Conservation (phyloP, 2,113 vertebrate genomes). For the Chionodraco myersi region DNA sequence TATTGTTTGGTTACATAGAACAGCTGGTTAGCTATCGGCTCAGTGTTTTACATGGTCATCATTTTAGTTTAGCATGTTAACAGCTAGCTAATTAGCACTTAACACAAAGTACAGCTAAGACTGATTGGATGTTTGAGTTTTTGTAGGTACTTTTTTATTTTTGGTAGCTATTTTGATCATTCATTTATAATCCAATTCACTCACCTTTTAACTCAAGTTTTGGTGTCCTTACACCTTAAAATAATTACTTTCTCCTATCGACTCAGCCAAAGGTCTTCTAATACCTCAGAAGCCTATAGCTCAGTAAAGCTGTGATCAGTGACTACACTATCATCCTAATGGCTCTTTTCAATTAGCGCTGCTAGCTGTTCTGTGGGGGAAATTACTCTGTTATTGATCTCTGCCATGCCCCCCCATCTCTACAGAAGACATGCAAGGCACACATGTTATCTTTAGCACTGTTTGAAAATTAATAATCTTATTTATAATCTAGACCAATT, state of each 20-base stretch:
- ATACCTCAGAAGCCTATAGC: neutral
- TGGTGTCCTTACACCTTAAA: neutral
- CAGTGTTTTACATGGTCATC: neutral
- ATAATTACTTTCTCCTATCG: neutral
- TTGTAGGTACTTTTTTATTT: neutral
- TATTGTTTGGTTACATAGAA: neutral
- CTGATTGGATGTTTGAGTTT: neutral
- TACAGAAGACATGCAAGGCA: constrained; percentile 3
- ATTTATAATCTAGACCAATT: constrained; percentile 17
- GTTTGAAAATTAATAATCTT: constrained; percentile 16
- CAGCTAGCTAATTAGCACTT: neutral
- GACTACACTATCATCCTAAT: constrained; percentile 28
- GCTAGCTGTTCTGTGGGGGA: constrained; percentile 27
- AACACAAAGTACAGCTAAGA: neutral
- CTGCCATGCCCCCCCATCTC: neutral
- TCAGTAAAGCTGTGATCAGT: constrained; percentile 4
- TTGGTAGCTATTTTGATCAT: neutral
- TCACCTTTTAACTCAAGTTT: neutral
- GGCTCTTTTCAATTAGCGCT: constrained; percentile 43
- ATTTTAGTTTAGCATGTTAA: neutral
- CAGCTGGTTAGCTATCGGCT: neutral
- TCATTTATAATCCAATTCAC: neutral
- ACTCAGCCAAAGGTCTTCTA: constrained; percentile 29
- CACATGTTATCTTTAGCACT: neutral
- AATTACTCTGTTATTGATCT: constrained; percentile 32